A percentile compares a stretch with the other conserved stretches of the same genome.
These are phyloP conservation scores for Phallusia fumigata DNA, from an alignment of 23 tunicate species.

Conservation along the genomic window DNA sequence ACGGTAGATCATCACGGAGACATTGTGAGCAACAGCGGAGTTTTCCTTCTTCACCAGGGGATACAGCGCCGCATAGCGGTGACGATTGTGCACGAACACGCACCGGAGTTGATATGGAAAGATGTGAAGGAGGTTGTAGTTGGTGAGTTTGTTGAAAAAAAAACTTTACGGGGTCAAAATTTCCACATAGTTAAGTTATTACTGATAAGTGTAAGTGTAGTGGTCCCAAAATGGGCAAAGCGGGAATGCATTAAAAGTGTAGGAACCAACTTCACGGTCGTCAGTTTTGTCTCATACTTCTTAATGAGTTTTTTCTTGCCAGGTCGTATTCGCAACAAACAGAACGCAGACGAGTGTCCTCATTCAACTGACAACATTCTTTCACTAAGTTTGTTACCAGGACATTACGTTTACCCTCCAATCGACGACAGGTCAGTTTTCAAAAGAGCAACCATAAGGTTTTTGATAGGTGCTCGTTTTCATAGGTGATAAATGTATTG, in stretches of 20 bases:
- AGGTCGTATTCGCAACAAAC: conserved; percentile 71
- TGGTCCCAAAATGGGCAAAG: no score
- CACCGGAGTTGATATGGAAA: conserved; percentile 73
- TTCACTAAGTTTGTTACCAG: conserved; percentile 70
- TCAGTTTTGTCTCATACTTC: no score
- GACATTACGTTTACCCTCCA: conserved; percentile 75
- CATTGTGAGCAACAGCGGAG: conserved; percentile 57
- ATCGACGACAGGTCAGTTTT: conserved; percentile 72
- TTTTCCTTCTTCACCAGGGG: conserved; percentile 84
- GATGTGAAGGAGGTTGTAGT: conserved; percentile 86
- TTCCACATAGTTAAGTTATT: no score
- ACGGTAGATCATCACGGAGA: conserved; percentile 74
- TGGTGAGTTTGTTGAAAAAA: conserved; percentile 39
- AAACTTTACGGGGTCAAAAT: no score
- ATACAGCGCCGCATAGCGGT: conserved; percentile 81
- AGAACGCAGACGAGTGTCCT: conserved; percentile 35
- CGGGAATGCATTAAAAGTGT: no score
- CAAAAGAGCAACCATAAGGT: no score
- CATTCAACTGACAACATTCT: conserved; percentile 47
- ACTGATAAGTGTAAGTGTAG: no score
- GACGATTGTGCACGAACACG: conserved; percentile 85
- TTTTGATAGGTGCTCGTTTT: no score
- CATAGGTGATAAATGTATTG: no score
- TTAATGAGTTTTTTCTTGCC: not conserved
- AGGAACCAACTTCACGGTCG: no score